Evolutionary conservation across 2,113 vertebrate genomes (phyloP).

Genomic region (Rhipidura dahli): DNA sequence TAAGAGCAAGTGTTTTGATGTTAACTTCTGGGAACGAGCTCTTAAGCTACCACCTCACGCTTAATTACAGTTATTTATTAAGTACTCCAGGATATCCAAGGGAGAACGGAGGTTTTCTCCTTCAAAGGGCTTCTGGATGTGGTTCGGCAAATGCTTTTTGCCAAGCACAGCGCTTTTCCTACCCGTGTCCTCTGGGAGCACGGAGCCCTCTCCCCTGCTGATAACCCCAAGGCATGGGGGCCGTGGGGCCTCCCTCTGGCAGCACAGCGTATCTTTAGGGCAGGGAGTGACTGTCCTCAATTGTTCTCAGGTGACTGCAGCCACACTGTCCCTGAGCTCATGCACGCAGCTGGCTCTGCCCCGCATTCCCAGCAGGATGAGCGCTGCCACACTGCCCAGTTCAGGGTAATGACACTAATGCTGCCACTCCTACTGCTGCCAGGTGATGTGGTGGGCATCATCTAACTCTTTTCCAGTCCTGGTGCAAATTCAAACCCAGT

Average conservation of each 20-base stretch:
- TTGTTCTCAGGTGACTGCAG: neutral
- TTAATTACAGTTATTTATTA: constrained; percentile 58
- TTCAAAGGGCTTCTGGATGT: neutral
- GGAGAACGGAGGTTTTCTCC: neutral
- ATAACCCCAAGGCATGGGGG: rapidly evolving
- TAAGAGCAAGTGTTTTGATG: constrained; percentile 59
- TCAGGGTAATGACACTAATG: too few relatives aligned
- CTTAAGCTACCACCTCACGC: constrained; percentile 44
- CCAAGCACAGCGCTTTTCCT: neutral
- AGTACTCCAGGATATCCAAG: neutral
- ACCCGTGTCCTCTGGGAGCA: rapidly evolving
- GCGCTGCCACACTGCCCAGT: neutral
- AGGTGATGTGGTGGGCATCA: too few relatives aligned
- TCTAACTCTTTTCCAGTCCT: neutral
- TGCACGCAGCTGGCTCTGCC: rapidly evolving
- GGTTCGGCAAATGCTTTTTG: neutral
- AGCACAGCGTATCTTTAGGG: neutral
- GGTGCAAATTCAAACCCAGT: neutral
- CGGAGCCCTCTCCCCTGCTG: neutral
- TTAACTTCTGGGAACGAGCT: constrained; percentile 50
- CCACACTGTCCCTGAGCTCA: neutral
- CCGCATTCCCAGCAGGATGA: neutral
- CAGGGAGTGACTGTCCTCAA: neutral
- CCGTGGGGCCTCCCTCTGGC: neutral
- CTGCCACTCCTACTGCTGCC: neutral